Evolutionary conservation across 2,797 vertebrate genomes (phyloP), one percentile per base, ranked within the genome.

Genomic region (Mormyrus hasselquistii): DNA sequence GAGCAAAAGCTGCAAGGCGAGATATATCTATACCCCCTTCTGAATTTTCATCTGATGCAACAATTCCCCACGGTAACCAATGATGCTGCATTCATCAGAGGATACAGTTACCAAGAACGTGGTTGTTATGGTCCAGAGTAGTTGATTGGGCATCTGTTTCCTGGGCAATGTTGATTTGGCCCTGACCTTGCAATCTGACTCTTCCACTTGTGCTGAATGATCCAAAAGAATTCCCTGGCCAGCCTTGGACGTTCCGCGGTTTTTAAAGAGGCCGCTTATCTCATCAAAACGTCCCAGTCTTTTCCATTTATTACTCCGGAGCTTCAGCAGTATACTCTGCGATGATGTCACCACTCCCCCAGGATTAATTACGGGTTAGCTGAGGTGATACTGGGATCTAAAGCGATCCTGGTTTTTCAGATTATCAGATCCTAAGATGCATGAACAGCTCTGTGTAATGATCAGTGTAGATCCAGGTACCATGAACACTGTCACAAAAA

Each of bases 61-160:
- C 65, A 76, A 76, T 44, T 50, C 22, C 6, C 57, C 6, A 16
- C 2, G 69, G 69, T 82, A 88, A 83, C 38, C 73, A 55, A 29
- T 6, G 41, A 55, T 29, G 53, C 16, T 73, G 44, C 29, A 65
- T 73, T 88, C 87, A 86, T 88, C 91, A 86, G 12, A 16, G 89
- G 90, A 65, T 93, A 90, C 59, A 22, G n/a, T 93, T 92, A 91
- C 92, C 88, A 89, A 49, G 79, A 87, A 87, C 86, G 87, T 65
- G 62, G 25, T 57, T 89, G 90, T 88, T 89, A 82, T 62, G 50
- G 83, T 34, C 44, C n/a, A 38, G 55, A 38, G 76, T 62, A 84
- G 89, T 29, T 86, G 65, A 82, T 57, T 69, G 84, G 88, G 88
- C 89, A 88, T 90, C 90, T 55, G 83, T 89, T 90, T 88, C 89